These are phyloP conservation scores for Thaumetopoea pityocampa DNA, from an alignment of 1,140 invertebrate species.

Conservation along the genomic window DNA sequence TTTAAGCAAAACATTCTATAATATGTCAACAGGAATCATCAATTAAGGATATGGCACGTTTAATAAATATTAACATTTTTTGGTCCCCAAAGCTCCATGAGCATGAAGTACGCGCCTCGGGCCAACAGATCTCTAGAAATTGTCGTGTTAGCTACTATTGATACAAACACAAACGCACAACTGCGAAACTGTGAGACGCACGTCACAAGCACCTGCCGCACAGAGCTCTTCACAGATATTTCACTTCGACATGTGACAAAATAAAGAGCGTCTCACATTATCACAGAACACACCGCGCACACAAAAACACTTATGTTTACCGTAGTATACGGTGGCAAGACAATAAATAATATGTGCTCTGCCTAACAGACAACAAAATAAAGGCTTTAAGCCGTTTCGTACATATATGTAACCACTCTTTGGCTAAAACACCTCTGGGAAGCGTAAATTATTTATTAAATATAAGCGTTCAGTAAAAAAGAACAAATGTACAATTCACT, in stretches of 20 bases:
- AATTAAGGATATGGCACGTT: too few relatives aligned
- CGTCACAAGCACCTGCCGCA: not conserved
- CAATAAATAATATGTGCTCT: conserved; percentile 22
- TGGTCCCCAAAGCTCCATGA: conserved; percentile 1
- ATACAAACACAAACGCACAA: conserved; percentile 34
- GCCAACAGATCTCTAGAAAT: conserved; percentile 19
- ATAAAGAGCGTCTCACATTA: conserved; percentile 4
- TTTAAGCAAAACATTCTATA: too few relatives aligned
- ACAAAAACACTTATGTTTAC: not conserved
- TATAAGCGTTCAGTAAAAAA: conserved; percentile 24
- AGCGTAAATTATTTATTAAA: conserved; percentile 37
- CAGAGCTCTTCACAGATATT: conserved; percentile 4
- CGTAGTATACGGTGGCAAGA: conserved; percentile 39
- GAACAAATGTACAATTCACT: conserved; percentile 1
- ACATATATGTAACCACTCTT: conserved; percentile 43
- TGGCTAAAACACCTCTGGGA: conserved; percentile 52
- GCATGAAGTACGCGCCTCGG: conserved; percentile 3
- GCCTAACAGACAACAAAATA: conserved; percentile 42
- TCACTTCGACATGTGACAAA: too few relatives aligned
- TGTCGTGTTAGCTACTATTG: conserved; percentile 44
- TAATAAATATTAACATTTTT: too few relatives aligned
- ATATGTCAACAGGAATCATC: too few relatives aligned
- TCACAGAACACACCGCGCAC: too few relatives aligned
- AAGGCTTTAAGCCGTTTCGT: conserved; percentile 50
- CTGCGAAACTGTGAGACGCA: conserved; percentile 3